Evolutionary conservation across 2,113 vertebrate species (phyloP).

Genomic region (Ondatra zibethicus): DNA sequence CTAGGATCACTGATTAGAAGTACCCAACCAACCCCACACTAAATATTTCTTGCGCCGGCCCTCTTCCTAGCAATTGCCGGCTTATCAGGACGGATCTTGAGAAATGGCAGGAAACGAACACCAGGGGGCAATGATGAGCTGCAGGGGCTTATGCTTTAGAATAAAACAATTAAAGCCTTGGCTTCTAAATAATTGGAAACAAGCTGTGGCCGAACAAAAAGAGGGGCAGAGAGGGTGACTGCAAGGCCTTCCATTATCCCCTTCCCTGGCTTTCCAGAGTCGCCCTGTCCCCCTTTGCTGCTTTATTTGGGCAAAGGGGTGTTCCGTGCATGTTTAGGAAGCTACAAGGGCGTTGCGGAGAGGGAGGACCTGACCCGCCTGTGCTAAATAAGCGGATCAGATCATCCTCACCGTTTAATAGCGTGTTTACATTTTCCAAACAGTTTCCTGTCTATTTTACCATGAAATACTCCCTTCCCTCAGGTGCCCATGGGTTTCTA

Average conservation of each 20-base stretch:
- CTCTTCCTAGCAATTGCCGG: neutral
- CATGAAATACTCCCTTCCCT: neutral
- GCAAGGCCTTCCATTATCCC: neutral
- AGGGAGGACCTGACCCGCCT: slow-evolving; percentile 17
- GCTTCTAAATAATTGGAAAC: neutral
- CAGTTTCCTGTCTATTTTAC: slow-evolving; percentile 47
- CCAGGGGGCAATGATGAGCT: slow-evolving; percentile 74
- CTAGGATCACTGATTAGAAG: neutral
- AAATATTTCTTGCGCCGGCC: too few relatives aligned
- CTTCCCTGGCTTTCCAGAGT: neutral
- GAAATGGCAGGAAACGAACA: neutral
- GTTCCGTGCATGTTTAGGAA: too few relatives aligned
- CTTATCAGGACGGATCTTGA: neutral
- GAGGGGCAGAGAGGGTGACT: too few relatives aligned
- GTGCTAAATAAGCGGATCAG: neutral
- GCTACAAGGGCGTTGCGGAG: neutral
- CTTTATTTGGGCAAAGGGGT: neutral
- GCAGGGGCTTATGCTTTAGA: slow-evolving; percentile 3
- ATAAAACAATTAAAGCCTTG: neutral
- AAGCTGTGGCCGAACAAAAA: too few relatives aligned
- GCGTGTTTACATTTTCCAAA: slow-evolving; percentile 54
- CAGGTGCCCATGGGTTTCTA: neutral
- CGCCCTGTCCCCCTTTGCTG: too few relatives aligned
- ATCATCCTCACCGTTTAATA: slow-evolving; percentile 31
- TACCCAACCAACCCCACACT: neutral